Conservation (phyloP, 2,797 vertebrate species). For the Glyptemys insculpta region DNA sequence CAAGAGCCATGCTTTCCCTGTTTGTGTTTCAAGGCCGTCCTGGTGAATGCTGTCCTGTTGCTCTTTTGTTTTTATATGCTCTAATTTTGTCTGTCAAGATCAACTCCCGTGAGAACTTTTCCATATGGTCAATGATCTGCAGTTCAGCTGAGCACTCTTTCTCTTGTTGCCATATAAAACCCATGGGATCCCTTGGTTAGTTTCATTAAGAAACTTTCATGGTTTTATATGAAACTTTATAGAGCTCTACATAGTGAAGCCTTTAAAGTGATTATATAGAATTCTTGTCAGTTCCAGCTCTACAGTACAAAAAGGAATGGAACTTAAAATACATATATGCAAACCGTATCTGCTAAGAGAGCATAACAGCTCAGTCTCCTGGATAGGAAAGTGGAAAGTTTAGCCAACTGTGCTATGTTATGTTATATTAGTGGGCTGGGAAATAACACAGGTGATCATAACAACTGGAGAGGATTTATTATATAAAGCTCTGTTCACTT, state of each 20-base stretch:
- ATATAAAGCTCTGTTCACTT: constrained; percentile 57
- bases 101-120: constrained; percentile 39
- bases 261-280: constrained; percentile 10
- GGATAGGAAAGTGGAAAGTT: constrained; percentile 54
- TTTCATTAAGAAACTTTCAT: background rate
- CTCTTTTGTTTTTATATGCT: constrained; percentile 61
- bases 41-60: constrained; percentile 60
- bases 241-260: background rate
- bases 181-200: background rate
- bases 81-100: constrained; percentile 58
- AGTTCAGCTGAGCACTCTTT: background rate
- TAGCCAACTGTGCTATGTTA: constrained; percentile 16
- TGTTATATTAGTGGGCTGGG: background rate
- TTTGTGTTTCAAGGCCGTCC: constrained; percentile 44
- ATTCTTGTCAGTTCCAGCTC: background rate
- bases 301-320: constrained; percentile 31
- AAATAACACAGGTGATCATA: constrained; percentile 65
- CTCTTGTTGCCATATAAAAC: constrained; percentile 1
- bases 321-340: constrained; percentile 1
- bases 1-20: constrained; percentile 56
- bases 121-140: constrained; percentile 23
- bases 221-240: constrained; percentile 31
- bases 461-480: constrained; percentile 63
- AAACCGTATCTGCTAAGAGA: constrained; percentile 30
- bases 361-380: constrained; percentile 47